Evolutionary conservation across 2,797 vertebrate genomes (phyloP).

Genomic region (Halcyon chelicuti): DNA sequence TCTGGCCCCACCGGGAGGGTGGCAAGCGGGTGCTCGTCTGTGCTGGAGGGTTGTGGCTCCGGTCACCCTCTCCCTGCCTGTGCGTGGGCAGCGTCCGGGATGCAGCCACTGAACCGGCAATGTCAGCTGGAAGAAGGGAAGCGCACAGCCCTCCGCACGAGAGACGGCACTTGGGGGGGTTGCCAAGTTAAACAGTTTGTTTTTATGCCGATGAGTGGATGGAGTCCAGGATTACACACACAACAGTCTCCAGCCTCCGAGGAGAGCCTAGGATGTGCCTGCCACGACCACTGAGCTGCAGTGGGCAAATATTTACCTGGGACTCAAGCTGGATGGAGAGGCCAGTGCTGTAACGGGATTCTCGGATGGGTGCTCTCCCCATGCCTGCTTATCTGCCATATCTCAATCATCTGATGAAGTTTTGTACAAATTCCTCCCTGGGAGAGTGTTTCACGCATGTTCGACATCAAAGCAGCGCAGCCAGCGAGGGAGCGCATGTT

Average conservation of each 20-base stretch:
- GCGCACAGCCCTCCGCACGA: rapidly evolving
- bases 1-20: rapidly evolving
- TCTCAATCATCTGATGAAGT: slow-evolving; percentile 41
- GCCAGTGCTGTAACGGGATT: background rate
- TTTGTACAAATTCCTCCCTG: slow-evolving; percentile 65
- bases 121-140: background rate
- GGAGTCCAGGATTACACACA: background rate
- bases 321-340: background rate
- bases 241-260: background rate
- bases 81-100: rapidly evolving
- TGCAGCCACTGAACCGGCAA: background rate
- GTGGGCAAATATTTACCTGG: slow-evolving; percentile 10
- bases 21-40: rapidly evolving
- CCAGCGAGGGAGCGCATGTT: background rate
- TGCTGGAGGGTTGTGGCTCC: background rate
- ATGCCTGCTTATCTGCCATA: background rate
- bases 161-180: background rate
- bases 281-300: background rate
- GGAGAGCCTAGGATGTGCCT: background rate
- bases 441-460: slow-evolving; percentile 59
- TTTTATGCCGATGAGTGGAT: background rate
- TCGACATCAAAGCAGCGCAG: slow-evolving; percentile 60
- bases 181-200: slow-evolving; percentile 4
- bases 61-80: background rate
- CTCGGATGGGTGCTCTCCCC: background rate